Evolutionary conservation across 2,113 vertebrate genomes (phyloP).

Genomic region (Cacatua alba): DNA sequence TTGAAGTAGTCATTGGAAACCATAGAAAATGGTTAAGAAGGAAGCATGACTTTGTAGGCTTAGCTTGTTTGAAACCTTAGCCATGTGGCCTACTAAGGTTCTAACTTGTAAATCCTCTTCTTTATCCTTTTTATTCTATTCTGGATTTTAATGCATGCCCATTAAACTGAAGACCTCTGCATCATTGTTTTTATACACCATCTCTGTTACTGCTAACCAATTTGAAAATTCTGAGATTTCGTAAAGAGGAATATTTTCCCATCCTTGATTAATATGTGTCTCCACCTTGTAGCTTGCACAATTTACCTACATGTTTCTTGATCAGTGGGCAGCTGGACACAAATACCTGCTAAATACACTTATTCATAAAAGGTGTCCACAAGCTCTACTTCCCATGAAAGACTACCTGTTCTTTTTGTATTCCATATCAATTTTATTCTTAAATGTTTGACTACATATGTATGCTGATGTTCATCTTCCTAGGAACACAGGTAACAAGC

Average conservation of each 20-base stretch:
- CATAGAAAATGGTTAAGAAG: background rate
- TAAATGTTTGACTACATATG: background rate
- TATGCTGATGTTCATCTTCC: background rate
- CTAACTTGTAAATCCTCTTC: background rate
- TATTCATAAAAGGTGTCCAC: background rate
- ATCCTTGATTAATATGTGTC: background rate
- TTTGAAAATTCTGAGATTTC: background rate
- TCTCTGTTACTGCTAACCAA: rapidly evolving
- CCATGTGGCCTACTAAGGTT: background rate
- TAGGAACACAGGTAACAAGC: background rate
- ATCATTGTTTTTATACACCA: background rate
- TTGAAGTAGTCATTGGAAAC: background rate
- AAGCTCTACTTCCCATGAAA: background rate
- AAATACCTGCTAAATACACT: background rate
- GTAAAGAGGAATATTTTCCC: background rate
- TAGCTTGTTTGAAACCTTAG: background rate
- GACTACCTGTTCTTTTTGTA: background rate
- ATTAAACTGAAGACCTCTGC: background rate
- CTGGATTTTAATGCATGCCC: background rate
- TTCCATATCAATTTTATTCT: background rate
- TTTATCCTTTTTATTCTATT: background rate
- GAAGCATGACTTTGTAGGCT: background rate
- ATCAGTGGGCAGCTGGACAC: background rate
- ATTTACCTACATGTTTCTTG: background rate
- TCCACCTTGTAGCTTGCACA: background rate